A percentile compares a stretch with the other conserved stretches of the same genome.
Evolutionary conservation across 2,113 vertebrate species (phyloP).

Genomic region (Pagrus major): DNA sequence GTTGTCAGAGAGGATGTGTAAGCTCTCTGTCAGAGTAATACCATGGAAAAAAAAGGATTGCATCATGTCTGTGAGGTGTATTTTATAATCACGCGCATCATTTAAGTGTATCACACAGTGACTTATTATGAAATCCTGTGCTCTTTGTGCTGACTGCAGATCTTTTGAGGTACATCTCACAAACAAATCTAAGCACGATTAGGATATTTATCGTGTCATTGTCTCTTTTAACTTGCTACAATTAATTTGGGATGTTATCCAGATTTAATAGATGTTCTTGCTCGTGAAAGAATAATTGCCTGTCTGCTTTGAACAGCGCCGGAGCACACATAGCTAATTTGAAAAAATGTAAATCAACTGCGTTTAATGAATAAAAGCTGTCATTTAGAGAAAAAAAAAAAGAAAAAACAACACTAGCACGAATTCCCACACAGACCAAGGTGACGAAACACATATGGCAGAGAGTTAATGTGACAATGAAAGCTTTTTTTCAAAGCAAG

Average conservation of each 20-base stretch:
- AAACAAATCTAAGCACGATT: slow-evolving; percentile 20
- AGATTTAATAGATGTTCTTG: slow-evolving; percentile 41
- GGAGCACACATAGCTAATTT: slow-evolving; percentile 30
- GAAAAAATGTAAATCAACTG: slow-evolving; percentile 45
- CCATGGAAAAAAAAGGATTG: slow-evolving; percentile 29
- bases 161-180: not conserved
- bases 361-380: slow-evolving; percentile 49
- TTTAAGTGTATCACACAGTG: slow-evolving; percentile 22
- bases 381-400: too few species aligned
- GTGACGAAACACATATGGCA: slow-evolving; percentile 55
- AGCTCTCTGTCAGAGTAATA: slow-evolving; percentile 40
- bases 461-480: slow-evolving; percentile 69
- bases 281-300: slow-evolving; percentile 47
- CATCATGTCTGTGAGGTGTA: slow-evolving; percentile 32
- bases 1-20: slow-evolving; percentile 59
- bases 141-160: slow-evolving; percentile 25
- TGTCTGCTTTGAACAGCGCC: slow-evolving; percentile 40
- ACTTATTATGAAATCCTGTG: slow-evolving; percentile 36
- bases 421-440: slow-evolving; percentile 33
- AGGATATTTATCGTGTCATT: slow-evolving; percentile 43
- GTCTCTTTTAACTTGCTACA: slow-evolving; percentile 26
- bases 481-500: slow-evolving; percentile 75
- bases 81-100: slow-evolving; percentile 39
- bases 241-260: slow-evolving; percentile 41
- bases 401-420: not conserved